These are phyloP conservation scores for Drosophila mayri DNA, from an alignment of 1,140 invertebrate species.

Conservation along the genomic window DNA sequence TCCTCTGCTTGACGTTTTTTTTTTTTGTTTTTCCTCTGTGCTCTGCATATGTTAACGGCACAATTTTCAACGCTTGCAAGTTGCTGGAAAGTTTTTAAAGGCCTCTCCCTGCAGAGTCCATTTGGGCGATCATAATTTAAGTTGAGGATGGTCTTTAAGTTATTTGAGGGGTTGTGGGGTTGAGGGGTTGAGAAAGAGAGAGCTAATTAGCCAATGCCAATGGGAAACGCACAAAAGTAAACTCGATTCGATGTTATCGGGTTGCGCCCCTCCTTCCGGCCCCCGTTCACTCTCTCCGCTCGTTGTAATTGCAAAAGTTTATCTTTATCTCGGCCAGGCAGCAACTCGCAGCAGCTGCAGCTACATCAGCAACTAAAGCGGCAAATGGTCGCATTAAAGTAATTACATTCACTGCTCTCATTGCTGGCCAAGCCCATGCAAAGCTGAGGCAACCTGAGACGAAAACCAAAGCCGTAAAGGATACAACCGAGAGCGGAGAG, in stretches of 20 bases:
- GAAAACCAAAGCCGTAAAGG: background rate
- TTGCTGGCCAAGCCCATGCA: constrained; percentile 31
- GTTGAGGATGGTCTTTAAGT: constrained; percentile 59
- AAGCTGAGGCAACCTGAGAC: constrained; percentile 30
- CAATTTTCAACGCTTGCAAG: constrained; percentile 47
- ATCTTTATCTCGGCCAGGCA: constrained; percentile 76
- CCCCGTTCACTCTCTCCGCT: constrained; percentile 59
- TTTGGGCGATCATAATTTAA: constrained; percentile 56
- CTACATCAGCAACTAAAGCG: constrained; percentile 56
- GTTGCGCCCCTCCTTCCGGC: constrained; percentile 56
- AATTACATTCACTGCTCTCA: constrained; percentile 70
- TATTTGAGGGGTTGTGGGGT: no score
- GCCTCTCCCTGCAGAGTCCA: constrained; percentile 27
- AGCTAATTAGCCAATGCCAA: constrained; percentile 63
- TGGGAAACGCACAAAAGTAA: constrained; percentile 67
- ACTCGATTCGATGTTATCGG: constrained; percentile 79
- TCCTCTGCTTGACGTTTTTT: constrained; percentile 27
- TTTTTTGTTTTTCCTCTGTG: constrained; percentile 2
- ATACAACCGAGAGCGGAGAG: background rate
- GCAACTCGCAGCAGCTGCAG: constrained; percentile 44
- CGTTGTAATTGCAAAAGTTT: constrained; percentile 83
- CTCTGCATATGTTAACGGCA: constrained; percentile 59
- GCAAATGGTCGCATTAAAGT: constrained; percentile 82
- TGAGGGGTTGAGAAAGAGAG: background rate
- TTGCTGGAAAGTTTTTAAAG: constrained; percentile 57